Base-by-base conservation (phyloP, 1,140 invertebrate species). In the Monomorium pharaonis region DNA sequence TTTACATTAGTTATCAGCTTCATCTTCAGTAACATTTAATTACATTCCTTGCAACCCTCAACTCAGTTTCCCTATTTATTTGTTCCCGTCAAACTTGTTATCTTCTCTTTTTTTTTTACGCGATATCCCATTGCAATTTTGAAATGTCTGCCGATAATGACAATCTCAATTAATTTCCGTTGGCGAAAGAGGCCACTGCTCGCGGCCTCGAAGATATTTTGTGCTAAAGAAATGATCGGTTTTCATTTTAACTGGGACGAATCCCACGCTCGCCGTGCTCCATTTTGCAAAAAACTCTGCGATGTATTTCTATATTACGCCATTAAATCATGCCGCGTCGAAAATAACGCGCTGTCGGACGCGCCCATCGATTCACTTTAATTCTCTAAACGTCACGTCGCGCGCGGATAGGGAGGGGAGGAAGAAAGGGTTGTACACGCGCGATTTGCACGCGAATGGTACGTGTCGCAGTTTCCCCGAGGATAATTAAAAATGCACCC, bases 141-240 rank as follows among this genome's bases (percentile, higher is more conserved):
- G 30, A 58, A 83, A 51, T 44, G 72, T 62, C 51, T 83, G 67
- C 21, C 78, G 30, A 60, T 60, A 83, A 83, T 74, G 51, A 83
- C 37, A 83, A 83, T 44, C 51, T 83, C 54, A 83, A 83, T 83
- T 83, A 74, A 83, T 83, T 83, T 83, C 65, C 67, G 62, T 69
- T 51, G 24, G 67, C 27, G 27, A 83, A 62, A 74, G 51, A 83
- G 63, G 76, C 62, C 63, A 80, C 44, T 30, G 54, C 54, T 16
- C n/a, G 33, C 37, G 30, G 18, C 12, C 51, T 27, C 51, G 37
- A 30, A 83, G 78, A 74, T 83, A 83, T 83, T 27, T 70, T n/a
- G 24, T 21, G 54, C 24, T 30, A 21, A 83, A 54, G 37, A 33
- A 83, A 42, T 42, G 78, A 74, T 83, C 78, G 51, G 47, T 83